A percentile compares a stretch with the other conserved stretches of the same genome.
These are phyloP conservation scores for Chrysotoxum bicinctum DNA, from an alignment of 2,888 invertebrate genomes.

Conservation along the genomic window DNA sequence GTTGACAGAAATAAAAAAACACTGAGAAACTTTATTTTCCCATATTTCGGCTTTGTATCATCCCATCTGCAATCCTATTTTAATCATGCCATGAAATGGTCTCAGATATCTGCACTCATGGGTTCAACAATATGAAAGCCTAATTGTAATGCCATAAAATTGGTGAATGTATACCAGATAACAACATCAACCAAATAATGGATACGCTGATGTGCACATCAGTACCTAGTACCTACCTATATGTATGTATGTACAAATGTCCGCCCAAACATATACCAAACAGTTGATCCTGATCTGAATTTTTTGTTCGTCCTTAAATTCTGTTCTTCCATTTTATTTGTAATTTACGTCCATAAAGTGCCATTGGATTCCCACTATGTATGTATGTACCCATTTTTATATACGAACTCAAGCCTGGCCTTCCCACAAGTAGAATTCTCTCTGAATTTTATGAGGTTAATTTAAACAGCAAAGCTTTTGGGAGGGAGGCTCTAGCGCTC, in stretches of 20 bases:
- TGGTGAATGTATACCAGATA: constrained; percentile 38
- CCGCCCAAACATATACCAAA: constrained; percentile 1
- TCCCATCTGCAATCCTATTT: not conserved
- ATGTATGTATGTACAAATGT: not conserved
- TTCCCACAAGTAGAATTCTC: constrained; percentile 37
- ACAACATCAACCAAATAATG: constrained; percentile 43
- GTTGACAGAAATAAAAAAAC: too few relatives aligned
- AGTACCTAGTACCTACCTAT: not conserved
- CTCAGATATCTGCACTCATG: constrained; percentile 1
- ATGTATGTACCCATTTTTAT: not conserved
- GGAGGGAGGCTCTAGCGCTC: not conserved
- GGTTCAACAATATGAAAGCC: not conserved
- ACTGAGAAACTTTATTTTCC: constrained; percentile 25
- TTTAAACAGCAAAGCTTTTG: constrained; percentile 31
- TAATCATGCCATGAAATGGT: constrained; percentile 2
- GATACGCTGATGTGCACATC: constrained; percentile 28
- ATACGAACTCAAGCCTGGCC: not conserved
- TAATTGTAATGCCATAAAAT: constrained; percentile 43
- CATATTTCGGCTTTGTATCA: constrained; percentile 17
- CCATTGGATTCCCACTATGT: not conserved
- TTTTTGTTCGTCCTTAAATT: constrained; percentile 15
- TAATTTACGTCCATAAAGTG: constrained; percentile 34
- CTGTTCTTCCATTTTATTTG: constrained; percentile 33
- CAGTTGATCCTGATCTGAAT: constrained; percentile 20
- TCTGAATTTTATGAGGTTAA: constrained; percentile 56